Evolutionary conservation across 2,797 vertebrate species (phyloP).

Genomic region (Siniperca scherzeri): DNA sequence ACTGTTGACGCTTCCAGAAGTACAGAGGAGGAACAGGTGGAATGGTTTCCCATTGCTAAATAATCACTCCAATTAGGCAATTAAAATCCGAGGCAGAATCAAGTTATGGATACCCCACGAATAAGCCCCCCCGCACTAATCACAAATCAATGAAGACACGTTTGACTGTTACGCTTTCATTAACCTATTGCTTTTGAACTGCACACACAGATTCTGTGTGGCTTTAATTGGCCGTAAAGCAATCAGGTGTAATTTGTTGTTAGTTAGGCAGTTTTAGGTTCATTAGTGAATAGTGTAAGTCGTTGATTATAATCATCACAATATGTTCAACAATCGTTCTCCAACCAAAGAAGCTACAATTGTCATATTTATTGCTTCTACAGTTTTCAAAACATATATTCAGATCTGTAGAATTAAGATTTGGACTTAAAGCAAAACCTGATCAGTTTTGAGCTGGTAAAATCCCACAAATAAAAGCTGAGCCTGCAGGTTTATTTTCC

Average conservation of each 20-base stretch:
- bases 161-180: constrained; percentile 72
- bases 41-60: constrained; percentile 85
- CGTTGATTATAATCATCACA: constrained; percentile 51
- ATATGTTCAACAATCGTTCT: not conserved
- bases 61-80: constrained; percentile 85
- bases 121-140: constrained; percentile 79
- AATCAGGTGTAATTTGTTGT: constrained; percentile 63
- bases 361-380: not conserved
- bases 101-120: constrained; percentile 83
- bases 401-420: not conserved
- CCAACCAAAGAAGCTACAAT: not conserved
- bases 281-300: constrained; percentile 72
- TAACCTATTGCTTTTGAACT: constrained; percentile 69
- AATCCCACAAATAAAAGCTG: not conserved
- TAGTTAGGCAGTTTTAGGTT: constrained; percentile 62
- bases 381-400: not conserved
- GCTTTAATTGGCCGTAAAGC: constrained; percentile 72
- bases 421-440: not conserved
- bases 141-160: constrained; percentile 81
- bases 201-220: constrained; percentile 59
- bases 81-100: constrained; percentile 82
- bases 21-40: constrained; percentile 76
- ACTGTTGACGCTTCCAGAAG: constrained; percentile 50
- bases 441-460: not conserved
- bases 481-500: not conserved